Base-by-base conservation (phyloP, 92 coral and sea anemone species). In the Pocillopora meandrina region DNA sequence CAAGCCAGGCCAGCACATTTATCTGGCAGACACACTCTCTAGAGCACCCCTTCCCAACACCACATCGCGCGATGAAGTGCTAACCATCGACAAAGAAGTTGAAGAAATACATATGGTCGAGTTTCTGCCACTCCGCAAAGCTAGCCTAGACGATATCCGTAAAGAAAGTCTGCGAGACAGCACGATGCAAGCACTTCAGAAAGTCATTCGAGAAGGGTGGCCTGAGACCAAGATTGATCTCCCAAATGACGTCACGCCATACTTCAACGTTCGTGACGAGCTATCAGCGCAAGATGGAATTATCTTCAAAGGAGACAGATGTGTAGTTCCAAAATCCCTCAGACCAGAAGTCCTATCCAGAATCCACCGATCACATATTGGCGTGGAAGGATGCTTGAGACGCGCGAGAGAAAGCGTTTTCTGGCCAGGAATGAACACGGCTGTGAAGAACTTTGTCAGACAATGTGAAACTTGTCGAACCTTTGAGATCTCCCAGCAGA, bases 231-330 rank as follows among this genome's bases (percentile, higher is more conserved):
- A 71, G 61, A 60, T 20, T 1, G 47, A 82, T 16, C 78, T 72
- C 16, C 61, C 71, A 7, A 36, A 9, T 0, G 17, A 71, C 17
- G 71, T 82, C 71, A 61, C 36, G 20, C 69, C 79, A 33, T 72
- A 71, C 70, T 72, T 71, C 34, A 13, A 71, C 15, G 66, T 82
- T 2, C 71, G 79, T 35, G 78, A 82, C 71, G 35, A 72, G 71
- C 71, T 82, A 21, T 34, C 72, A 71, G 79, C 35, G 0, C 56
- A 71, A 56, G 78, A 82, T 35, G 79, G 72, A 59, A 60, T 82
- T 19, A 47, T 82, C 10, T 61, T 71, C 34, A n/a, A n/a, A n/a
- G n/a, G n/a, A n/a, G n/a, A n/a, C n/a, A n/a, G n/a, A n/a, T n/a
- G n/a, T n/a, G n/a, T n/a, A n/a, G n/a, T n/a, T n/a, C n/a, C n/a